Base-by-base conservation (phyloP, 2,113 vertebrate genomes). In the Cygnus buccinator region DNA sequence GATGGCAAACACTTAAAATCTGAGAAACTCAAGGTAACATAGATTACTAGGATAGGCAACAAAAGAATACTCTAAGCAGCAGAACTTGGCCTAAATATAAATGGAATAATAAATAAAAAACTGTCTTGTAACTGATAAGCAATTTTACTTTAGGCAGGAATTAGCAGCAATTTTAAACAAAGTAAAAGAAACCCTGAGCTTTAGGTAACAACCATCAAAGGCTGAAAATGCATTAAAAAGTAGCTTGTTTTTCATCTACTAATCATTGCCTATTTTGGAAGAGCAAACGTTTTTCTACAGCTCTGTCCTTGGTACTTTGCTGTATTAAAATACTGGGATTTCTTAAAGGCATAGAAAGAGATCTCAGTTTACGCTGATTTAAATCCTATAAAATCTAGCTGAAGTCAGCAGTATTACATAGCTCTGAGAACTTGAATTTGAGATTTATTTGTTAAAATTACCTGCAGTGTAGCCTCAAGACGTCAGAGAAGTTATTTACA, bases 71-170 rank as follows among this genome's bases (percentile, higher is more conserved):
- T 50, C 11, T n/a, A 65, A 81, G 52, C 21, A 50, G 16, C 46
- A 21, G 46, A 84, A 44, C 7, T 39, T 89, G 84, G 46, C 29
- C 13, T 33, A 92, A 93, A 80, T 18, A 90, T 9, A 68, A 90
- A 55, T 39, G 43, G 95, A 94, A 94, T 44, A 48, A 72, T 25
- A 59, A 9, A 67, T 43, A 23, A 21, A 94, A 93, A 93, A 93
- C 35, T 70, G 48, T 35, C 54, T 89, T 94, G 58, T 80, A 37
- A 37, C 7, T 44, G 87, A 87, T 70, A 92, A 91, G 84, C 7
- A 65, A 76, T 87, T 94, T 66, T 68, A 81, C 55, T 97, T 95
- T 52, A 79, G 55, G 80, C 48, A 55, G 21, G 61, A 84, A 72
- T 48, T 77, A 71, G 33, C 62, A 61, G 10, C 33, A 48, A 43